Base-by-base conservation (phyloP, 2,888 invertebrate species). In the Tenthredo scrophulariae region DNA sequence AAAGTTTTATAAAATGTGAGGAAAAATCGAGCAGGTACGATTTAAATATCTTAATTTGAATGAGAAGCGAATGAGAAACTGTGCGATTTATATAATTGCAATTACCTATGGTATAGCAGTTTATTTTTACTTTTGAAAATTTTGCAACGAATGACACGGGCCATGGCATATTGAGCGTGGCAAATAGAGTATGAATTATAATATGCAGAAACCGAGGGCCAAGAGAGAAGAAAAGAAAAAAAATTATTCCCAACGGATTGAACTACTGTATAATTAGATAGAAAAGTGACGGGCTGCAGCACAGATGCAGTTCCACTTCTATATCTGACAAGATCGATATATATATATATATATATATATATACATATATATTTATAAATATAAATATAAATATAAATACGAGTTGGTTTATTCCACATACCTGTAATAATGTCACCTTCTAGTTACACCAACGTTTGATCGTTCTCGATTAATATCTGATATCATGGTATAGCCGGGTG, bases 361-460 rank as follows among this genome's bases (percentile, higher is more conserved):
- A 74, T 0, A 26, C 29, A 65, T 22, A 33, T 29, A 29, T 29
- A 33, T 0, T 4, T 33, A 29, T 67, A 67, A 2, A 72, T 50
- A 50, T 77, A 46, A 10, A 26, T 50, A 50, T 70, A 74, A 13
- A 26, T 77, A 77, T 50, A 50, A 77, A 77, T 54, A 74, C 72
- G 26, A 40, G 72, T 43, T 43, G n/a, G 18, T 26, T 80, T 62
- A 62, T 80, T 33, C 80, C 62, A 80, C 80, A 62, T 80, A 80
- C 80, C 83, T 83, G 33, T 83, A 83, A 70, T 83, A 83, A 83
- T 83, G 83, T 70, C 83, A 83, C 65, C 83, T 83, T 83, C 67
- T 80, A 80, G 80, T 62, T 80, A 40, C 50, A 80, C 15, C 62
- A 29, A 33, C 58, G 62, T 37, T 80, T 40, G n/a, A 80, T 80